phyloP scores from a whole-genome alignment of 1,140 invertebrate species.

The Drosophila pseudoananassae region DNA sequence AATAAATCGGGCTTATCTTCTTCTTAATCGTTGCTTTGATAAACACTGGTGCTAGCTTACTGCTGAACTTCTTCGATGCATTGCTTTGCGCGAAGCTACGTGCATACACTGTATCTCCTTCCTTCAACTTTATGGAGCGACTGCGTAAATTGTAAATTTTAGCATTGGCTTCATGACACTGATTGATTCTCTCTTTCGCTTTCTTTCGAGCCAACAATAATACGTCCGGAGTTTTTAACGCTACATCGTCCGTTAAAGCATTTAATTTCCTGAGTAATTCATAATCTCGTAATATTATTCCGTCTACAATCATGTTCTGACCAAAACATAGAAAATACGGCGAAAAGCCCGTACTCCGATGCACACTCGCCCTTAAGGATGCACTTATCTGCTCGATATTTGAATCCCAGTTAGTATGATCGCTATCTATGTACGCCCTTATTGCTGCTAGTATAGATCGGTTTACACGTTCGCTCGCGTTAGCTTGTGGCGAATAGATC shows the following conservation, averaged over 20 bases:
- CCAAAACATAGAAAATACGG: constrained; percentile 23
- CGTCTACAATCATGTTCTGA: constrained; percentile 29
- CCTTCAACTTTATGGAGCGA: too few species aligned
- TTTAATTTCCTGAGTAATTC: constrained; percentile 11
- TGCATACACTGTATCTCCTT: too few species aligned
- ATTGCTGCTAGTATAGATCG: constrained; percentile 10
- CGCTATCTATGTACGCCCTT: too few species aligned
- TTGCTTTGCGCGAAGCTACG: constrained; percentile 4
- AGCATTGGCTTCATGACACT: too few species aligned
- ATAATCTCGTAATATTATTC: constrained; percentile 23
- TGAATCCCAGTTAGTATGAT: background rate
- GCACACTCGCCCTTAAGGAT: constrained; percentile 9
- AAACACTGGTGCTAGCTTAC: constrained; percentile 10
- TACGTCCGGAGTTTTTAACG: background rate
- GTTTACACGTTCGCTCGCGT: constrained; percentile 11
- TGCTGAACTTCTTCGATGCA: constrained; percentile 5
- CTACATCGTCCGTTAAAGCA: constrained; percentile 9
- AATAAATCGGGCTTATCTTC: constrained; percentile 8
- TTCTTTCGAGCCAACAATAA: background rate
- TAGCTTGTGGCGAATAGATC: background rate
- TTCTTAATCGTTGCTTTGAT: background rate
- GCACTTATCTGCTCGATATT: constrained; percentile 18
- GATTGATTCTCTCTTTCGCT: background rate
- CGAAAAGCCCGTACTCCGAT: constrained; percentile 18
- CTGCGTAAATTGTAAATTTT: too few species aligned